phyloP scores from a whole-genome alignment of 2,888 invertebrate genomes.

The Tinea semifulvella region DNA sequence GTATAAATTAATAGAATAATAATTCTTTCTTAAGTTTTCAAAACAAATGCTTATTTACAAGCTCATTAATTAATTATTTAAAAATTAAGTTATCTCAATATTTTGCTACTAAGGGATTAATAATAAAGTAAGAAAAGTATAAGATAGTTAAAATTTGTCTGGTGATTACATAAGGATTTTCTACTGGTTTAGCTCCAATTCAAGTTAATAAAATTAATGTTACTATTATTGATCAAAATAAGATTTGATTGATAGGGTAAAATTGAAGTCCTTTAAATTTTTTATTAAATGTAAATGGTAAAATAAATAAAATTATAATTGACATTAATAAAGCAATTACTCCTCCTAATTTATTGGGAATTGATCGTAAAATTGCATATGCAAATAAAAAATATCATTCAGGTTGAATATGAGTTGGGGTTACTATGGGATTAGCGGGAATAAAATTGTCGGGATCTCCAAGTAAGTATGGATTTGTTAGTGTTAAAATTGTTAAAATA shows the following conservation, averaged over 20 bases:
- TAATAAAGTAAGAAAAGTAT: constrained; percentile 67
- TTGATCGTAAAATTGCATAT: constrained; percentile 81
- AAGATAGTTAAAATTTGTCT: constrained; percentile 69
- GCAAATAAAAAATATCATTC: constrained; percentile 89
- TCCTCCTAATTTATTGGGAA: constrained; percentile 82
- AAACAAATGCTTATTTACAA: constrained; percentile 72
- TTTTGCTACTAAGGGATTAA: constrained; percentile 58
- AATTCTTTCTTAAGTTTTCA: constrained; percentile 74
- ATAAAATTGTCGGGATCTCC: constrained; percentile 80
- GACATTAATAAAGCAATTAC: constrained; percentile 73
- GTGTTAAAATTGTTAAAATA: constrained; percentile 56
- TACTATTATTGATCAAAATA: constrained; percentile 66
- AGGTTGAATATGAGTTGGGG: constrained; percentile 80
- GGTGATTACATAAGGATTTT: constrained; percentile 69
- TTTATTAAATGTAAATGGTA: constrained; percentile 66
- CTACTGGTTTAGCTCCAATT: constrained; percentile 75
- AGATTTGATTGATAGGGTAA: constrained; percentile 67
- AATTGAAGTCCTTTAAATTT: constrained; percentile 68
- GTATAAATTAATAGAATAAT: constrained; percentile 68
- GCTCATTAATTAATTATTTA: constrained; percentile 67
- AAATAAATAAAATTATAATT: constrained; percentile 71
- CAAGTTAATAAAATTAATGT: constrained; percentile 73
- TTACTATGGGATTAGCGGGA: constrained; percentile 73
- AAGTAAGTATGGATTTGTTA: constrained; percentile 67
- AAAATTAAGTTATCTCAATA: constrained; percentile 64